A percentile compares a stretch with the other conserved stretches of the same genome.
Evolutionary conservation across 92 coral and sea anemone genomes (phyloP).

Genomic region (Heliopora coerulea): DNA sequence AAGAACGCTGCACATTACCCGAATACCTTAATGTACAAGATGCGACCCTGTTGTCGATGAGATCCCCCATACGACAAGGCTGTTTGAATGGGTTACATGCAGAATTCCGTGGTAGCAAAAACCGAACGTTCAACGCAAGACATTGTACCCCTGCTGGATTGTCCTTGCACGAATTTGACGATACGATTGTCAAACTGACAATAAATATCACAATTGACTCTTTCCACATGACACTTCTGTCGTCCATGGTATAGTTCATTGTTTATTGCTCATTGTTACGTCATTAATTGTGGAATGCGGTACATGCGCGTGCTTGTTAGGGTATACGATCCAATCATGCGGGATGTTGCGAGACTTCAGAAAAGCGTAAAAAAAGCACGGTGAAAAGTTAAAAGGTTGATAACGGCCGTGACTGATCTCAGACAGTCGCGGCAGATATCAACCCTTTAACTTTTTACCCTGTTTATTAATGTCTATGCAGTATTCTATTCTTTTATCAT

Average conservation of each 20-base stretch:
- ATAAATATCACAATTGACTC: background rate
- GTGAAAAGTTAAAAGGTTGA: too few relatives aligned
- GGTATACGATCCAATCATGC: too few relatives aligned
- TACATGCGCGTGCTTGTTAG: too few relatives aligned
- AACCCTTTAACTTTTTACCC: too few relatives aligned
- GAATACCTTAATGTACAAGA: constrained; percentile 58
- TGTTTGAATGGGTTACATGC: constrained; percentile 71
- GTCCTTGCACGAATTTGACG: constrained; percentile 65
- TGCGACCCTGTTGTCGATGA: constrained; percentile 76
- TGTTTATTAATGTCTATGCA: too few relatives aligned
- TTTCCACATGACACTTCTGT: background rate
- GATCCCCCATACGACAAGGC: constrained; percentile 80
- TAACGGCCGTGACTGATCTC: too few relatives aligned
- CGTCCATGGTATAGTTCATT: background rate
- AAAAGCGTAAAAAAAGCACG: too few relatives aligned
- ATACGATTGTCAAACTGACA: constrained; percentile 1
- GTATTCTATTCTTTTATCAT: too few relatives aligned
- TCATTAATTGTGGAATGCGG: too few relatives aligned
- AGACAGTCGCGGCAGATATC: too few relatives aligned
- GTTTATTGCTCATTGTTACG: background rate
- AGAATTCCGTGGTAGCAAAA: constrained; percentile 66
- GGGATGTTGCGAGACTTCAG: too few relatives aligned
- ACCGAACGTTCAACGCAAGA: constrained; percentile 72
- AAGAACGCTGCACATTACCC: constrained; percentile 60
- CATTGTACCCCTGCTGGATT: constrained; percentile 80